phyloP scores from a whole-genome alignment of 2,888 invertebrate species.

The Eudemis profundana region DNA sequence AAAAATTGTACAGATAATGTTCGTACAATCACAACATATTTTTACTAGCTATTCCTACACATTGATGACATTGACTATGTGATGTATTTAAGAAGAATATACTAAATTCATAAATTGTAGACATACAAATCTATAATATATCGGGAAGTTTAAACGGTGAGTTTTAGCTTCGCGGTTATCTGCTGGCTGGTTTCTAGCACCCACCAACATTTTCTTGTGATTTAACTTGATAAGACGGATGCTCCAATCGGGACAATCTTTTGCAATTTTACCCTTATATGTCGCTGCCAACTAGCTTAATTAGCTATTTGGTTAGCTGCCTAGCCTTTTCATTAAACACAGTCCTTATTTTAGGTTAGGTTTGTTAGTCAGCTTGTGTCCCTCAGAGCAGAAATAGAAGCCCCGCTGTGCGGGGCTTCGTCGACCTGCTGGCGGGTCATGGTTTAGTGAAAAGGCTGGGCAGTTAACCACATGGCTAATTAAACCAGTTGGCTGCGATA shows the following conservation, averaged over 20 bases:
- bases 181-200: slow-evolving; percentile 5
- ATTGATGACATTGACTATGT: slow-evolving; percentile 45
- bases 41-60: slow-evolving; percentile 57
- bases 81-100: slow-evolving; percentile 42
- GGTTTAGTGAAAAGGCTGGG: no score
- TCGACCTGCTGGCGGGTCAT: no score
- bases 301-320: no score
- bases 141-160: slow-evolving; percentile 24
- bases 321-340: no score
- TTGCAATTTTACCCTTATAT: background rate
- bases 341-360: no score
- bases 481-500: no score
- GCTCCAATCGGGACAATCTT: background rate
- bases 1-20: slow-evolving; percentile 40
- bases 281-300: no score
- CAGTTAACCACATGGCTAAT: no score
- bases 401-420: no score
- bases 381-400: no score
- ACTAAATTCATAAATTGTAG: slow-evolving; percentile 34
- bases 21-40: slow-evolving; percentile 62
- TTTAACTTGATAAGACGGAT: background rate
- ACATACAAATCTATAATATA: slow-evolving; percentile 39
- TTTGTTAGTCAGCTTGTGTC: no score
- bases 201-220: slow-evolving; percentile 5
- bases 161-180: background rate